Conservation (phyloP, 2,797 vertebrate genomes). For the Neomorphus geoffroyi region DNA sequence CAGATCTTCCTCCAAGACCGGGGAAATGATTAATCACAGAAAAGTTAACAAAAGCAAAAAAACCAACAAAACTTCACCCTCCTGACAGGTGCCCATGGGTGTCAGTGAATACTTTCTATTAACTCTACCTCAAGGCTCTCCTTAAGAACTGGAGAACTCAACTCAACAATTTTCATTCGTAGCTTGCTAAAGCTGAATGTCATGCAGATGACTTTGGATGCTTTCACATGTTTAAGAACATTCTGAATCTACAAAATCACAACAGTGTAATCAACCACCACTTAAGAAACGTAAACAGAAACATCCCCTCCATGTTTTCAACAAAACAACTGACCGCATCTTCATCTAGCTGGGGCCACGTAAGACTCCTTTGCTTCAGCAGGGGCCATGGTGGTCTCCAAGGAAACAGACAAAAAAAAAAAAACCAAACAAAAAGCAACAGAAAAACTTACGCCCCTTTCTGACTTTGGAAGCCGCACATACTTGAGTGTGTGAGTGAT, state of each 20-base stretch:
- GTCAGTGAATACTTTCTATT: not conserved
- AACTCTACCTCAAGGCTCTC: not conserved
- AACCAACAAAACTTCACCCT: not conserved
- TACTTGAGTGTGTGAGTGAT: accelerated
- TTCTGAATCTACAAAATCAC: not conserved
- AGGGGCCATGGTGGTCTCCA: not conserved
- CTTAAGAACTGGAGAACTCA: not conserved
- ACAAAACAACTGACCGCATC: not conserved
- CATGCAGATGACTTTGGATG: not conserved
- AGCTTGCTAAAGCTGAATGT: not conserved
- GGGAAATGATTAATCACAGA: not conserved
- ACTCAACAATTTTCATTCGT: not conserved
- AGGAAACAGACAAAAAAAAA: not conserved
- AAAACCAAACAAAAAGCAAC: not conserved
- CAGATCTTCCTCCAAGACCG: not conserved
- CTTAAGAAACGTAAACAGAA: not conserved
- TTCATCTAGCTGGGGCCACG: not conserved
- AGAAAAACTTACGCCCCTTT: not conserved
- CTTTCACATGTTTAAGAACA: not conserved
- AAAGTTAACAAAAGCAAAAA: not conserved
- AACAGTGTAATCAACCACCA: not conserved
- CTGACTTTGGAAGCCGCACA: not conserved
- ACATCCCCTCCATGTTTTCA: not conserved
- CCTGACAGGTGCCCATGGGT: not conserved
- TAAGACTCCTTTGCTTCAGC: not conserved